phyloP scores from a whole-genome alignment of 2,113 vertebrate genomes.

The Onychostruthus taczanowskii region DNA sequence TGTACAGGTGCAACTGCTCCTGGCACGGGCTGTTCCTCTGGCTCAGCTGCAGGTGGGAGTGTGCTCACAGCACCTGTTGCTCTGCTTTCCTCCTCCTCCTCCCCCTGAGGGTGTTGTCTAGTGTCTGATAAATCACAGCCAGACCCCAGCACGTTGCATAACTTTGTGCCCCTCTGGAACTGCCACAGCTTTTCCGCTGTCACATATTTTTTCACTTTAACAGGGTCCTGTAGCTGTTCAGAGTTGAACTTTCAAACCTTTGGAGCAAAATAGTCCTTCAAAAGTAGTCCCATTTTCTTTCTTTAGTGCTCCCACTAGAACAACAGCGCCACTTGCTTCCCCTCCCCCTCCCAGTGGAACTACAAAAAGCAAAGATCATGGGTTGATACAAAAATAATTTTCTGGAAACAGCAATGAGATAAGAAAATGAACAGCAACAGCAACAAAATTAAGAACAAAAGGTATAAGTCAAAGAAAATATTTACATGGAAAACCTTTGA shows the following conservation, averaged over 20 bases:
- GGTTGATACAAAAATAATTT: background rate
- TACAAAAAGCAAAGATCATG: background rate
- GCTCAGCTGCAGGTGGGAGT: background rate
- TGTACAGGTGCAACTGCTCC: background rate
- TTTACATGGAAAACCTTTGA: background rate
- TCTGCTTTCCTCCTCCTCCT: background rate
- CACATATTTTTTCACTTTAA: background rate
- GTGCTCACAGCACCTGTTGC: background rate
- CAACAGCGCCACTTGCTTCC: background rate
- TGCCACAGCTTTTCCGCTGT: background rate
- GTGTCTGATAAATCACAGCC: background rate
- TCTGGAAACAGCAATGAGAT: background rate
- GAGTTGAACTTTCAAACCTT: background rate
- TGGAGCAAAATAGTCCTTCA: background rate
- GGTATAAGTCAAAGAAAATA: background rate
- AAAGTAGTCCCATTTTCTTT: background rate
- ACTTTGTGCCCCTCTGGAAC: background rate
- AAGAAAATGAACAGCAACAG: background rate
- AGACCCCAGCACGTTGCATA: background rate
- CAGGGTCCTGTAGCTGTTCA: background rate
- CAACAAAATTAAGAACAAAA: background rate
- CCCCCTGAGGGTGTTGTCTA: background rate
- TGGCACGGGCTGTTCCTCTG: accelerated
- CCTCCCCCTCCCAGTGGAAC: background rate
- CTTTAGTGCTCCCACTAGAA: background rate